A percentile compares a stretch with the other conserved stretches of the same genome.
phyloP scores from a whole-genome alignment of 2,888 invertebrate genomes.

The Yponomeuta evonymella region DNA sequence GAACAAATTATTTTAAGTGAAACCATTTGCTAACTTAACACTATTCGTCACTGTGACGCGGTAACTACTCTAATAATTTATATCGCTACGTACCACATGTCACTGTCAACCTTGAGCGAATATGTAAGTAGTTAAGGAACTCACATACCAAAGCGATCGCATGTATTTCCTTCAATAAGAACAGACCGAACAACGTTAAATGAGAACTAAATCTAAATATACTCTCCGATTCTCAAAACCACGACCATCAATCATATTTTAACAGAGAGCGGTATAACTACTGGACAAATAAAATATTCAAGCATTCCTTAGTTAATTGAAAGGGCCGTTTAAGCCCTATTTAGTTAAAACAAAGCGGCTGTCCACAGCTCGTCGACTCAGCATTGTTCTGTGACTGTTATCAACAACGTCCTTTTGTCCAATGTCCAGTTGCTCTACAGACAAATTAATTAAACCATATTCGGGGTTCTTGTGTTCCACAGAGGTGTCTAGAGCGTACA shows the following conservation, averaged over 20 bases:
- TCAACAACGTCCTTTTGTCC: conserved; percentile 42
- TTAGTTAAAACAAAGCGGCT: conserved; percentile 33
- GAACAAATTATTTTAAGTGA: too few relatives aligned
- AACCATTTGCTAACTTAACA: too few relatives aligned
- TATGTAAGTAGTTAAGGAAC: too few relatives aligned
- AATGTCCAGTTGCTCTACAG: conserved; percentile 12
- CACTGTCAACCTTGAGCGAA: too few relatives aligned
- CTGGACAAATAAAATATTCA: not conserved
- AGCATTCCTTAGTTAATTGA: conserved; percentile 45
- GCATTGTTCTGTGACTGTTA: conserved; percentile 42
- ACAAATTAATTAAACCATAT: conserved; percentile 15
- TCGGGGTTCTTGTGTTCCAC: not conserved
- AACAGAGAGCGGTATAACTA: not conserved
- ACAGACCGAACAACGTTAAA: not conserved
- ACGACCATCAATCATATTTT: not conserved
- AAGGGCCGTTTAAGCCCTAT: conserved; percentile 39
- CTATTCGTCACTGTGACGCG: too few relatives aligned
- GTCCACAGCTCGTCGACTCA: conserved; percentile 35
- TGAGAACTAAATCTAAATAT: not conserved
- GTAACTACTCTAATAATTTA: too few relatives aligned
- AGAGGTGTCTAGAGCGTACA: not conserved
- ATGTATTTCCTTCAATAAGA: not conserved
- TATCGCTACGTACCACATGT: too few relatives aligned
- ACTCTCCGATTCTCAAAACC: not conserved
- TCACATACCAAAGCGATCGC: too few relatives aligned